Conservation (phyloP, 1,140 invertebrate species). For the Ganaspis sp. region DNA sequence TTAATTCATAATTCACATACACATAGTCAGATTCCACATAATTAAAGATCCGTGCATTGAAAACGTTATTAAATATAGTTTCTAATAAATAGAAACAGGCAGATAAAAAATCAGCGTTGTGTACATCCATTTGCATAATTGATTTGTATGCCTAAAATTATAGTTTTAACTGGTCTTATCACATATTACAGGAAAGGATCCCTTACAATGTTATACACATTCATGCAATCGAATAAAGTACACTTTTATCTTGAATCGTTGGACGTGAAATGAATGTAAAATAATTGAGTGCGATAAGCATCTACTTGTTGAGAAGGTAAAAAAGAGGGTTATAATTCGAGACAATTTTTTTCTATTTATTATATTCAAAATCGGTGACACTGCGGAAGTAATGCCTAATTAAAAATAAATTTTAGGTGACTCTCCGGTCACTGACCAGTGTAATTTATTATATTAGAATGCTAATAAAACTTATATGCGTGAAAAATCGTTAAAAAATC, state of each 20-base stretch:
- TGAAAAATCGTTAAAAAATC: neutral
- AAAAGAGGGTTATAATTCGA: slow-evolving; percentile 13
- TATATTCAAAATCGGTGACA: neutral
- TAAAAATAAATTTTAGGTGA: neutral
- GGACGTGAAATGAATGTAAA: slow-evolving; percentile 10
- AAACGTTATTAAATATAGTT: slow-evolving; percentile 6
- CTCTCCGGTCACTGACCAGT: neutral
- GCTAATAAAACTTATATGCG: neutral
- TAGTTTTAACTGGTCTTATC: neutral
- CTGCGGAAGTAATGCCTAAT: neutral
- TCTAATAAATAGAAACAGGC: neutral
- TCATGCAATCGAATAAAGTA: slow-evolving; percentile 24
- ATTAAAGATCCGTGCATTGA: neutral
- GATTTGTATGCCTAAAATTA: slow-evolving; percentile 4
- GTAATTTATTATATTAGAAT: neutral
- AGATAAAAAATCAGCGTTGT: neutral
- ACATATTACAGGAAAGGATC: neutral
- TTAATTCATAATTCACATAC: neutral
- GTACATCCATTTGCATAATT: slow-evolving; percentile 19
- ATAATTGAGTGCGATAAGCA: slow-evolving; percentile 26
- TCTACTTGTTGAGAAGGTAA: neutral
- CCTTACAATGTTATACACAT: slow-evolving; percentile 14
- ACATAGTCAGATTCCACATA: neutral
- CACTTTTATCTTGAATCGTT: slow-evolving; percentile 12
- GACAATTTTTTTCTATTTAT: neutral